Evolutionary conservation across 2,113 vertebrate genomes (phyloP), one percentile per base, ranked within the genome.

Genomic region (Glaucomys volans): DNA sequence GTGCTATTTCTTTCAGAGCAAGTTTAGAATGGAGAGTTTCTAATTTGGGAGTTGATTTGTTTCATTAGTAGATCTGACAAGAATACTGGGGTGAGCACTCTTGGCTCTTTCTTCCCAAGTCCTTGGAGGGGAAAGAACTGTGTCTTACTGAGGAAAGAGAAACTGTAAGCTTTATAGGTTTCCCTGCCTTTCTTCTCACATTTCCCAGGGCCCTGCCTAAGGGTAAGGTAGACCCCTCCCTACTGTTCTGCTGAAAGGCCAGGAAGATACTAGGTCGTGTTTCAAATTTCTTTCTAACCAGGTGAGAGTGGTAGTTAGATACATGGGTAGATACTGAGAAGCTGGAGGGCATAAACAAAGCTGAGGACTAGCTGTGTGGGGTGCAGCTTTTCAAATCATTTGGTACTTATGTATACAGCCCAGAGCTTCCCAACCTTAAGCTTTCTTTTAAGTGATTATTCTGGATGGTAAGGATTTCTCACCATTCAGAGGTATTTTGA

Each of bases 21-120:
- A 84, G 42, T 86, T 96, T 79, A 90, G 47, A 88, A 86, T 86
- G 35, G 50, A 93, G 50, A 91, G 40, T 91, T 96, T 95, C 54
- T 80, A 69, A 66, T 42, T 40, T 81, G 84, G 30, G 44, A 86
- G 30, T 82, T 96, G 59, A 66, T 76, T 93, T 83, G 35, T 76
- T 96, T 77, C 74, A 83, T 84, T 87, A 95, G 71, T 96, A 76
- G 26, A 37, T 69, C 20, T 37, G 35, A 89, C 32, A 69, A 74
- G 42, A 97, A 88, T 64, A 79, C 40, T 89, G n/a, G 24, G 35
- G 40, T 92, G 47, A 37, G 13, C 80, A 50, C 52, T 94, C 67
- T 79, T 59, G 59, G 24, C 11, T 22, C 7, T 88, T 96, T 88
- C 66, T 92, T 94, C 47, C 91, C 77, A 44, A 40, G 26, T 88